These are phyloP conservation scores for Cliona cf. orientalis DNA, from an alignment of 37 sponge, comb jelly and placozoan species.

Conservation along the genomic window DNA sequence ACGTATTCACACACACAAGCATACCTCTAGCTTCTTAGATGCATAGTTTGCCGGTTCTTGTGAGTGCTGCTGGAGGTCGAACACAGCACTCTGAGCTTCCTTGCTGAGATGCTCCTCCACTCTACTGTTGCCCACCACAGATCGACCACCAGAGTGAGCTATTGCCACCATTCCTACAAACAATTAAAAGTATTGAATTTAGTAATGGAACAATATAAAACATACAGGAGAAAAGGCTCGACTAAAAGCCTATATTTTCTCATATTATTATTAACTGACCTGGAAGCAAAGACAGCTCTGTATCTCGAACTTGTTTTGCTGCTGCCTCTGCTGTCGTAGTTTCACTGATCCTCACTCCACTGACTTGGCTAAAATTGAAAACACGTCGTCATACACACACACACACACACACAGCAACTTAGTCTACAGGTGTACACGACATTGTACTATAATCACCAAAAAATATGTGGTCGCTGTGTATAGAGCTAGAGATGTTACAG, in stretches of 20 bases:
- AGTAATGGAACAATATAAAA: neutral
- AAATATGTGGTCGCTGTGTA: neutral
- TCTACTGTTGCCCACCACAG: constrained; percentile 17
- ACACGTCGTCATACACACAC: too few species aligned
- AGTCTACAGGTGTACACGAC: neutral
- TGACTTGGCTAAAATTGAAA: too few species aligned
- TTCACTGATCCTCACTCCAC: neutral
- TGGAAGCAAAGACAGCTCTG: neutral
- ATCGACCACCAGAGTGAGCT: constrained; percentile 9
- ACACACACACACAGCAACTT: too few species aligned
- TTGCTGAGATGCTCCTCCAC: constrained; percentile 36
- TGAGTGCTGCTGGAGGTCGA: constrained; percentile 23
- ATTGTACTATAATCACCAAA: neutral
- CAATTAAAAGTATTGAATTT: neutral
- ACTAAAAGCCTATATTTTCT: neutral
- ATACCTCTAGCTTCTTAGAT: constrained; percentile 20
- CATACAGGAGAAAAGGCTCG: neutral
- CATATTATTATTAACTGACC: too few species aligned
- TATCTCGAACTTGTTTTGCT: neutral
- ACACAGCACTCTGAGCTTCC: constrained; percentile 19
- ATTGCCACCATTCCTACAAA: neutral
- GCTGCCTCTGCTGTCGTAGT: neutral
- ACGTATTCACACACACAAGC: neutral
- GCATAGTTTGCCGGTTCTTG: constrained; percentile 45
- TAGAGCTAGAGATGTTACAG: neutral